Base-by-base conservation (phyloP, 2,797 vertebrate species). In the Sebastes aleutianus region DNA sequence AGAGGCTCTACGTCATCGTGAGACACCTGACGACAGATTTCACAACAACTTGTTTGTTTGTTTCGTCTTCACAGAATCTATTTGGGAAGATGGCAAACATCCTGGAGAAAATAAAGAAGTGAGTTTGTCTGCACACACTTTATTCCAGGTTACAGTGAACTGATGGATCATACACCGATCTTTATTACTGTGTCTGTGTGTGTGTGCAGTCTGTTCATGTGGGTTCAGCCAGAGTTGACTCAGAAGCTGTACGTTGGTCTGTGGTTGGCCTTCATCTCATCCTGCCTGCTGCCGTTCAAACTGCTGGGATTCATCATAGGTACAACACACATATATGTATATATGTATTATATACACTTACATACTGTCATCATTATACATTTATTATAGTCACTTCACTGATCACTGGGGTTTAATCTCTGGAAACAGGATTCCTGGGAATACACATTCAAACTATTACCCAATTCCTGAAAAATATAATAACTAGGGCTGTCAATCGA, bases 31-130 rank as follows among this genome's bases (percentile, higher is more conserved):
- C 1, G 18, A 12, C 22, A 1, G 54, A 39, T 71, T 22, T 74
- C 8, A 74, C 58, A 20, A 31, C 50, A 8, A 1, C 9, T 50
- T 10, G 7, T 16, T 27, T 50, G 24, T 43, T 9, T 63, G 1
- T 76, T 54, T 63, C 0, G 1, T 76, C 20, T 8, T 53, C 5
- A 16, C 95, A 99, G 98, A 99, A 99, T 89, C 95, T 99, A 58
- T 99, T 99, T 89, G 98, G 98, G 82, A 99, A 96, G 95, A 98
- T 99, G 98, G 96, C 98, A 1, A 97, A 99, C 90, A 97, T 99
- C 89, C 92, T 99, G 94, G 98, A 99, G 91, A 99, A 99, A 92
- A 98, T 99, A 64, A 99, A 97, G 90, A 99, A 99, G 98, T 99
- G 88, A 96, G 97, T 96, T 67, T 74, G 3, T 70, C 24, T 13